Conservation (phyloP, 2,888 invertebrate genomes). For the Branchipolynoe longqiensis region DNA sequence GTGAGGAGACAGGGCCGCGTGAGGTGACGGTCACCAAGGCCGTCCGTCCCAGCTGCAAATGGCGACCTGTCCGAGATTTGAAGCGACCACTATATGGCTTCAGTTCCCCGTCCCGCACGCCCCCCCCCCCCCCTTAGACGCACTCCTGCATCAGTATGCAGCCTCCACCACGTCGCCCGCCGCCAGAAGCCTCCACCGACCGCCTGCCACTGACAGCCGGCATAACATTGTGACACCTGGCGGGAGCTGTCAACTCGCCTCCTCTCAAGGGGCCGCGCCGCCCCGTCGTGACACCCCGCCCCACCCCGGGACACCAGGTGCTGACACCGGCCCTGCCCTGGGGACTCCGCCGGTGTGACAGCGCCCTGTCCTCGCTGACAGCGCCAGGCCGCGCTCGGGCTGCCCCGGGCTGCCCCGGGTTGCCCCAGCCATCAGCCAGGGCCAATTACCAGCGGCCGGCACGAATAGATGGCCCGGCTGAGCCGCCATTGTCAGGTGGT, state of each 20-base stretch:
- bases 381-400: conserved; percentile 18
- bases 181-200: not conserved
- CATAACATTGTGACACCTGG: conserved; percentile 50
- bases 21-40: no score
- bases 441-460: conserved; percentile 19
- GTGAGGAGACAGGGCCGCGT: no score
- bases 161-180: not conserved
- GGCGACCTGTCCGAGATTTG: not conserved
- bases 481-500: conserved; percentile 30
- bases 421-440: conserved; percentile 7
- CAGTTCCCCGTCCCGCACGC: not conserved
- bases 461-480: no score
- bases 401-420: no score
- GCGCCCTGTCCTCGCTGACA: not conserved
- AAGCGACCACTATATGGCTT: not conserved
- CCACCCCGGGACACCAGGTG: not conserved
- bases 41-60: no score
- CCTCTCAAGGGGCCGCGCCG: not conserved
- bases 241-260: not conserved
- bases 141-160: conserved; percentile 8
- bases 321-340: not conserved
- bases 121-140: not conserved
- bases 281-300: not conserved
- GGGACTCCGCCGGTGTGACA: not conserved
- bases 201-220: conserved; percentile 1